Percentiles rank a stretch among this genome's conserved stretches.
phyloP scores from a whole-genome alignment of 2,888 invertebrate species.

The Liopterus haemorrhoidalis region DNA sequence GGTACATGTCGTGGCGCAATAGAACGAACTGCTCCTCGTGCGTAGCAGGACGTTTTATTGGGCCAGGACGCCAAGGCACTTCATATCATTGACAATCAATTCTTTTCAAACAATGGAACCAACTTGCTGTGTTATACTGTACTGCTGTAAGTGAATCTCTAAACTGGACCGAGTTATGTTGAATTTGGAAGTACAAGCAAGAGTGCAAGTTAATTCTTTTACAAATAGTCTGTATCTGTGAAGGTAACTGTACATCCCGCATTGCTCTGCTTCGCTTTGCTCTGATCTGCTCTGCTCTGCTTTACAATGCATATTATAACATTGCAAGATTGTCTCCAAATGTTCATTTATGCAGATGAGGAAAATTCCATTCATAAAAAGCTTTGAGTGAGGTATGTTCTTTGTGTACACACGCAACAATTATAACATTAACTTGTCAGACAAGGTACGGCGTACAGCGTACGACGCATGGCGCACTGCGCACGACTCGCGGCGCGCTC shows the following conservation, averaged over 20 bases:
- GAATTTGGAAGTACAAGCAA: too few species aligned
- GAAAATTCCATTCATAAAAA: slow-evolving; percentile 9
- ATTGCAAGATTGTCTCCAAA: slow-evolving; percentile 14
- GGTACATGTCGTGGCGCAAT: slow-evolving; percentile 13
- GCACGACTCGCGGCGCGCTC: background rate
- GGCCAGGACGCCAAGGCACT: slow-evolving; percentile 14
- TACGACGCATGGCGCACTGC: slow-evolving; percentile 4
- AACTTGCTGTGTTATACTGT: too few species aligned
- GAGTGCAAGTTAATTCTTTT: too few species aligned
- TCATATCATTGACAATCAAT: slow-evolving; percentile 18
- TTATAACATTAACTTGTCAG: slow-evolving; percentile 5
- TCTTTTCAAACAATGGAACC: too few species aligned
- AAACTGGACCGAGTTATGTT: too few species aligned
- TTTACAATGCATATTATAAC: slow-evolving; percentile 7
- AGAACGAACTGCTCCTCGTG: slow-evolving; percentile 5
- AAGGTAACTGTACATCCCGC: too few species aligned
- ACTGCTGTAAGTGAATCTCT: too few species aligned
- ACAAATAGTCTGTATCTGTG: too few species aligned
- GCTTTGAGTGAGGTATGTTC: slow-evolving; percentile 7
- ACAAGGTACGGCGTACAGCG: background rate
- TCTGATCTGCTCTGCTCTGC: too few species aligned
- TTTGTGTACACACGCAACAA: slow-evolving; percentile 4
- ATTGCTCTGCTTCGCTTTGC: too few species aligned
- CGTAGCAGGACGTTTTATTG: slow-evolving; percentile 16
- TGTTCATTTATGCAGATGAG: background rate